These are phyloP conservation scores for Lordiphosa clarofinis DNA, from an alignment of 1,140 invertebrate species.

Conservation along the genomic window DNA sequence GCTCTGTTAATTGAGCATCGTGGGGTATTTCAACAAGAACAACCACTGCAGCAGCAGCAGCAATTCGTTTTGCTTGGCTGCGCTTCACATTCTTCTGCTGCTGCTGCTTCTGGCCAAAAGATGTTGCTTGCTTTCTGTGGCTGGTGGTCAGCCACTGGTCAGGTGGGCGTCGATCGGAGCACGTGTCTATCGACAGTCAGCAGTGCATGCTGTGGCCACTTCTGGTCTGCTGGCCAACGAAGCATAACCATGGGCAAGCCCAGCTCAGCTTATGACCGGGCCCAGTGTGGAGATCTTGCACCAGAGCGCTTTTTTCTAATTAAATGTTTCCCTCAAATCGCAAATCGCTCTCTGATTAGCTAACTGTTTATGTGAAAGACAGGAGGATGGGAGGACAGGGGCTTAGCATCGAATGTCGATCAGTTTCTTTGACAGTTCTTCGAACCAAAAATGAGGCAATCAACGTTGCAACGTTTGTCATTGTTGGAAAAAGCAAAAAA, in stretches of 20 bases:
- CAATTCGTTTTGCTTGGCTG: conserved; percentile 67
- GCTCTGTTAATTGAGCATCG: conserved; percentile 54
- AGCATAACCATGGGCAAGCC: conserved; percentile 45
- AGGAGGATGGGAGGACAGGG: too few relatives aligned
- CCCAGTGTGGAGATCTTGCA: conserved; percentile 1
- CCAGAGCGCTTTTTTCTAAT: conserved; percentile 39
- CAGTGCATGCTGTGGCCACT: conserved; percentile 12
- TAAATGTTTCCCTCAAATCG: conserved; percentile 40
- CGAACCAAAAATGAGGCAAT: conserved; percentile 10
- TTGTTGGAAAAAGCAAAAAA: conserved; percentile 25
- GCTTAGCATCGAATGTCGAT: background rate
- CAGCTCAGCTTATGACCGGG: background rate
- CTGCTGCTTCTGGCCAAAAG: conserved; percentile 2
- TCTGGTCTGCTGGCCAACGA: conserved; percentile 12
- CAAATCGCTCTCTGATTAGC: conserved; percentile 26
- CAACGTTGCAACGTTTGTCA: conserved; percentile 25
- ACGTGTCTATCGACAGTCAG: conserved; percentile 20
- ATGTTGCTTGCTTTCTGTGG: too few relatives aligned
- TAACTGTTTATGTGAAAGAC: conserved; percentile 25
- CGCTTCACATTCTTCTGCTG: conserved; percentile 2
- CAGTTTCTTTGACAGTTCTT: background rate
- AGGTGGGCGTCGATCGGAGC: conserved; percentile 22
- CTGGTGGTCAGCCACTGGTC: too few relatives aligned
- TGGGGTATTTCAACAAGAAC: conserved; percentile 26
- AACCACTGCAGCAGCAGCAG: conserved; percentile 66